These are phyloP conservation scores for Ahaetulla prasina DNA, from an alignment of 2,113 vertebrate genomes.

Conservation along the genomic window DNA sequence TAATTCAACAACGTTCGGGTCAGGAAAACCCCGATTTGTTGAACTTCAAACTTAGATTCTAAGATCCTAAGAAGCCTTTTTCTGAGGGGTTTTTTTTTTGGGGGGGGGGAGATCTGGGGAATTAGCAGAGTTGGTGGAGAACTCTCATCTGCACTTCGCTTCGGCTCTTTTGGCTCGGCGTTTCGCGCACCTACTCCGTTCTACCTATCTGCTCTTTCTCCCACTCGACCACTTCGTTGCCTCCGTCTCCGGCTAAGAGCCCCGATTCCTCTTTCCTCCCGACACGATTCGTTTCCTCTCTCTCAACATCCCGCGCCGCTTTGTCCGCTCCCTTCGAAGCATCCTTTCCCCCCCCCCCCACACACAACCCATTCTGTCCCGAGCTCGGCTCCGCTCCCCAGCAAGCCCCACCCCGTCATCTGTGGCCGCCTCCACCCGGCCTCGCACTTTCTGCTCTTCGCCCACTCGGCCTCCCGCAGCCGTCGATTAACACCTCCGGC, in stretches of 20 bases:
- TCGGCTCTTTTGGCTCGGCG: not conserved
- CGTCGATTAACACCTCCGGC: not conserved
- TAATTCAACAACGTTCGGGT: not conserved
- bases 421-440: not conserved
- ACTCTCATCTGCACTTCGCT: not conserved
- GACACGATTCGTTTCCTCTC: not conserved
- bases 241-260: not conserved
- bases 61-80: not conserved
- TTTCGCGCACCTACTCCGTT: not conserved
- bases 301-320: too few relatives aligned
- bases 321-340: not conserved
- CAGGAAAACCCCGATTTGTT: not conserved
- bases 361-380: not conserved
- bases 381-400: not conserved
- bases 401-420: not conserved
- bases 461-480: not conserved
- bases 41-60: not conserved
- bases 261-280: not conserved
- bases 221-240: too few relatives aligned
- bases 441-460: not conserved
- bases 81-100: not conserved
- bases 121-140: not conserved
- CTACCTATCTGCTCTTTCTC: not conserved
- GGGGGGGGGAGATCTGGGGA: not conserved
- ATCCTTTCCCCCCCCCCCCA: not conserved